Percentiles rank a stretch among this genome's conserved stretches.
These are phyloP conservation scores for Macropis europaea DNA, from an alignment of 2,888 invertebrate species.

Conservation along the genomic window DNA sequence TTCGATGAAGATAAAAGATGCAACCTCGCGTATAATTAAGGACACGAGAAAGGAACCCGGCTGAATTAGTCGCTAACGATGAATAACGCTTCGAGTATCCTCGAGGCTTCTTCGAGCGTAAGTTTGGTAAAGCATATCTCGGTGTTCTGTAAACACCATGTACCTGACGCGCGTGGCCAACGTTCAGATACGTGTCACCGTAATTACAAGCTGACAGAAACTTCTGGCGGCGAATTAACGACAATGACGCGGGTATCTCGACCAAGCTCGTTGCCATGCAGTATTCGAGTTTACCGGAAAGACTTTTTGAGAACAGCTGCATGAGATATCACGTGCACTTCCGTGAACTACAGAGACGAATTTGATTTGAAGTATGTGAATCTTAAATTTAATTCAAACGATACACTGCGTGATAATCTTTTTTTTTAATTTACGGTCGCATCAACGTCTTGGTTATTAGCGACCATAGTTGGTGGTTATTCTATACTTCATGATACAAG, in stretches of 20 bases:
- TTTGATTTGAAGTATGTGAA: too few relatives aligned
- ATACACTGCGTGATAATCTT: too few relatives aligned
- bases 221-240: conserved; percentile 50
- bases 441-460: too few relatives aligned
- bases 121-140: conserved; percentile 25
- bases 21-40: background rate
- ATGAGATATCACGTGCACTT: too few relatives aligned
- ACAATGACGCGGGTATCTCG: conserved; percentile 39
- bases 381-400: too few relatives aligned
- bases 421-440: too few relatives aligned
- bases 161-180: conserved; percentile 39
- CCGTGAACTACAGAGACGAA: too few relatives aligned
- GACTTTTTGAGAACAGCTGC: conserved; percentile 15
- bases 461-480: too few relatives aligned
- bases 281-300: conserved; percentile 2
- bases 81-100: background rate
- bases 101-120: background rate
- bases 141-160: conserved; percentile 30
- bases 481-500: too few relatives aligned
- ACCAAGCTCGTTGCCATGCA: conserved; percentile 12
- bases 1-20: background rate
- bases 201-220: conserved; percentile 58
- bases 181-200: conserved; percentile 34
- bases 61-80: background rate
- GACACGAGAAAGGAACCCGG: background rate